Evolutionary conservation across 2,888 invertebrate genomes (phyloP).

Genomic region (Drosophila percnosoma): DNA sequence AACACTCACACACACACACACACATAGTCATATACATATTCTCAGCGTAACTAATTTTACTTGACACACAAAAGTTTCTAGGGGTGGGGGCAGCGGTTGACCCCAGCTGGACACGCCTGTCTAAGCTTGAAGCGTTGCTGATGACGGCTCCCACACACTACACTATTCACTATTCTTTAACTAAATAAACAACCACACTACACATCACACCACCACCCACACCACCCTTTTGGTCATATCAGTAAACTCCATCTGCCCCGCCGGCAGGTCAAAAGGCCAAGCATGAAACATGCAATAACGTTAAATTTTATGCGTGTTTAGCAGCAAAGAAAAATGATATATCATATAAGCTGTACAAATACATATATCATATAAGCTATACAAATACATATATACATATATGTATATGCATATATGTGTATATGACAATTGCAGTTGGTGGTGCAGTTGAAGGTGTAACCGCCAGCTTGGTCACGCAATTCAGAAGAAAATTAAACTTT

Average conservation of each 20-base stretch:
- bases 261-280: constrained; percentile 63
- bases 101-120: constrained; percentile 42
- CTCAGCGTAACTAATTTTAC: constrained; percentile 69
- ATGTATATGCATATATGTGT: constrained; percentile 2
- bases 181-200: constrained; percentile 18
- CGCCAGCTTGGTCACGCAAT: constrained; percentile 67
- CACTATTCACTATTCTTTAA: constrained; percentile 11
- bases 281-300: constrained; percentile 70
- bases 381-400: background rate
- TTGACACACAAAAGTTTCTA: constrained; percentile 50
- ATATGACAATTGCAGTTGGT: constrained; percentile 43
- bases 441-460: constrained; percentile 68
- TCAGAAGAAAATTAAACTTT: constrained; percentile 51
- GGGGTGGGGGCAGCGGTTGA: background rate
- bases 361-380: background rate
- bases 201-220: constrained; percentile 25
- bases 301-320: constrained; percentile 76
- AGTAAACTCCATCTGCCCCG: constrained; percentile 54
- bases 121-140: constrained; percentile 40
- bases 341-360: background rate
- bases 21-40: constrained; percentile 9
- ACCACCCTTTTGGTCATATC: constrained; percentile 43
- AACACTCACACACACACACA: constrained; percentile 22
- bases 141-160: constrained; percentile 44
- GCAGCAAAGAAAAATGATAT: constrained; percentile 18